Evolutionary conservation across 2,888 invertebrate species (phyloP).

Genomic region (Nezara viridula): DNA sequence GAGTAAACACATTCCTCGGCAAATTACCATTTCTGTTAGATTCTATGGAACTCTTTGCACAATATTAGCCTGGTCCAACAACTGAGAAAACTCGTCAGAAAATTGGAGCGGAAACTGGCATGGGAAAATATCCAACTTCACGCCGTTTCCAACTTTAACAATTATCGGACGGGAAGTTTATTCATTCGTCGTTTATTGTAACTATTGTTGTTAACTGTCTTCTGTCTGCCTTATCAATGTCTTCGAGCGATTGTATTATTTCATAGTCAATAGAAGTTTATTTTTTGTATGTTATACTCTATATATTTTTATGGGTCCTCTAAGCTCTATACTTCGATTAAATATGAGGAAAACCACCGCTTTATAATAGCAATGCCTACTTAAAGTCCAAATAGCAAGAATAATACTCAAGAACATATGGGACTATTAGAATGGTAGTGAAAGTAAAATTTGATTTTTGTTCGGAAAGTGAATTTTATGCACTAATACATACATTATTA

Average conservation of each 20-base stretch:
- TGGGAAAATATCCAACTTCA: constrained; percentile 47
- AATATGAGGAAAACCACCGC: too few relatives aligned
- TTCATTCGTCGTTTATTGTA: constrained; percentile 35
- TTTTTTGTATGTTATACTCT: too few relatives aligned
- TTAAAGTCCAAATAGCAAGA: too few relatives aligned
- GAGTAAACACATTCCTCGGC: background rate
- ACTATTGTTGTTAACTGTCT: constrained; percentile 41
- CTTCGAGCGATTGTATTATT: background rate
- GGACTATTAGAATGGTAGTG: too few relatives aligned
- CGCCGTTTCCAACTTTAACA: constrained; percentile 20
- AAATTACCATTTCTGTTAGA: background rate
- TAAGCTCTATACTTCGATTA: too few relatives aligned
- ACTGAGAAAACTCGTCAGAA: constrained; percentile 24
- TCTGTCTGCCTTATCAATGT: background rate
- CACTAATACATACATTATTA: too few relatives aligned
- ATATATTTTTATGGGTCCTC: too few relatives aligned
- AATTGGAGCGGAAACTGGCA: constrained; percentile 24
- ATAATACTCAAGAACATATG: too few relatives aligned
- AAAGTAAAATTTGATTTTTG: too few relatives aligned
- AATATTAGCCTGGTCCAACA: background rate
- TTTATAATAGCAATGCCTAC: too few relatives aligned
- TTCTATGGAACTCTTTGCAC: background rate
- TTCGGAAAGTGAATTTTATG: too few relatives aligned
- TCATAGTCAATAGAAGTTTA: background rate
- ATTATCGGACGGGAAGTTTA: constrained; percentile 27